These are phyloP conservation scores for Sarcoramphus papa DNA, from an alignment of 2,797 vertebrate genomes.

Conservation along the genomic window DNA sequence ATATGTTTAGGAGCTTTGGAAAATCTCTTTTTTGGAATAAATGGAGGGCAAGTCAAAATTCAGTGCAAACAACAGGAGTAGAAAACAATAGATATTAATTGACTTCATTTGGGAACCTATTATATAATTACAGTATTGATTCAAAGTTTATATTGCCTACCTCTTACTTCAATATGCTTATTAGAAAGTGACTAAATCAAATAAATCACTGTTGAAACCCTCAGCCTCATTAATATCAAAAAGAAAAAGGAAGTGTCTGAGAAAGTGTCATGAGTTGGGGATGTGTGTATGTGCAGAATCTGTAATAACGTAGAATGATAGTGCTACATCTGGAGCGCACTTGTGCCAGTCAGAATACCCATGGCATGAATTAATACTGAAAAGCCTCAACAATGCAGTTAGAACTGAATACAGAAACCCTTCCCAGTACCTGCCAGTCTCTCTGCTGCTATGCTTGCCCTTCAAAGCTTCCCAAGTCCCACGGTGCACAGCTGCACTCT, in stretches of 20 bases:
- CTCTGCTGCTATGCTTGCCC: background rate
- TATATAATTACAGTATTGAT: background rate
- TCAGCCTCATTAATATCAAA: background rate
- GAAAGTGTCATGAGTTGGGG: background rate
- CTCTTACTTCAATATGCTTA: background rate
- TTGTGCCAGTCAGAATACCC: background rate
- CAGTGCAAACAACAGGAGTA: background rate
- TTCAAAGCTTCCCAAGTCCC: background rate
- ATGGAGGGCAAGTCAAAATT: background rate
- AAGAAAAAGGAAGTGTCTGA: background rate
- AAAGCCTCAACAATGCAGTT: background rate
- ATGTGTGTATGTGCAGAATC: background rate
- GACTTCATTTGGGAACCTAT: background rate
- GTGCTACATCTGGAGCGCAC: background rate
- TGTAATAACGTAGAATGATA: background rate
- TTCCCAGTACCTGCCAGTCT: background rate
- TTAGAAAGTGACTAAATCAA: background rate
- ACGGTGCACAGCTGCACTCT: background rate
- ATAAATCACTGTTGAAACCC: background rate
- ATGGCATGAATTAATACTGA: background rate
- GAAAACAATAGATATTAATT: background rate
- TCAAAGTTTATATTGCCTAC: background rate
- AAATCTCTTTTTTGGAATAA: background rate
- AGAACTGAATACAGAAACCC: background rate
- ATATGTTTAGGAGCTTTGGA: background rate